phyloP scores from a whole-genome alignment of 2,113 vertebrate genomes.

The Eleginops maclovinus region DNA sequence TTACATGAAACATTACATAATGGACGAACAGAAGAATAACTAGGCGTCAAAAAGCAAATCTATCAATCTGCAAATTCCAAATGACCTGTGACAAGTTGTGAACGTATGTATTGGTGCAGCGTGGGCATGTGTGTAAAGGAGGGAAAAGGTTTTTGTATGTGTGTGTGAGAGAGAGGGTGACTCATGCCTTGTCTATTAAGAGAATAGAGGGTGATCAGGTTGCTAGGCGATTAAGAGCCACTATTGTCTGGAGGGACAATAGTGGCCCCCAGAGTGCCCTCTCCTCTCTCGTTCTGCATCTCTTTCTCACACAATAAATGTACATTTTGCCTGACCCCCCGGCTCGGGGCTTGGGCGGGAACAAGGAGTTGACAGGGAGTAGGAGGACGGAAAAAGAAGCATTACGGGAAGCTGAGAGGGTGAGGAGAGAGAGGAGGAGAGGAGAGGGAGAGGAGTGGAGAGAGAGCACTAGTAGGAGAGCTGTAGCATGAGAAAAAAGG shows the following conservation, averaged over 20 bases:
- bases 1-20: neutral
- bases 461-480: conserved; percentile 30
- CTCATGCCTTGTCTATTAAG: conserved; percentile 78
- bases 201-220: conserved; percentile 83
- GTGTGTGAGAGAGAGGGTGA: conserved; percentile 66
- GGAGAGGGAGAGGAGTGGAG: conserved; percentile 4
- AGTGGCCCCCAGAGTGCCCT: conserved; percentile 68
- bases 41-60: neutral
- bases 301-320: conserved; percentile 48
- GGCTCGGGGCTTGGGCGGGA: conserved; percentile 49
- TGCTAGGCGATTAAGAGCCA: conserved; percentile 84
- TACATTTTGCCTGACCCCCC: conserved; percentile 46
- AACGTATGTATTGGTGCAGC: conserved; percentile 8
- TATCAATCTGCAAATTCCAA: neutral
- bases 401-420: conserved; percentile 42
- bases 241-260: conserved; percentile 83
- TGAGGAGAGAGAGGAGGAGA: conserved; percentile 24
- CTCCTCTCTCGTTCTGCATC: conserved; percentile 40
- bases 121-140: conserved; percentile 31
- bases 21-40: neutral
- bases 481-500: conserved; percentile 38
- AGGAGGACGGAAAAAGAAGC: conserved; percentile 36
- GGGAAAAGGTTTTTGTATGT: conserved; percentile 38
- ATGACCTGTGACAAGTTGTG: conserved; percentile 19
- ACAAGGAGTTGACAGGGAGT: conserved; percentile 57